Percentiles rank a stretch among this genome's conserved stretches.
Evolutionary conservation across 1,140 invertebrate species (phyloP).

Genomic region (Drosophila athabasca): DNA sequence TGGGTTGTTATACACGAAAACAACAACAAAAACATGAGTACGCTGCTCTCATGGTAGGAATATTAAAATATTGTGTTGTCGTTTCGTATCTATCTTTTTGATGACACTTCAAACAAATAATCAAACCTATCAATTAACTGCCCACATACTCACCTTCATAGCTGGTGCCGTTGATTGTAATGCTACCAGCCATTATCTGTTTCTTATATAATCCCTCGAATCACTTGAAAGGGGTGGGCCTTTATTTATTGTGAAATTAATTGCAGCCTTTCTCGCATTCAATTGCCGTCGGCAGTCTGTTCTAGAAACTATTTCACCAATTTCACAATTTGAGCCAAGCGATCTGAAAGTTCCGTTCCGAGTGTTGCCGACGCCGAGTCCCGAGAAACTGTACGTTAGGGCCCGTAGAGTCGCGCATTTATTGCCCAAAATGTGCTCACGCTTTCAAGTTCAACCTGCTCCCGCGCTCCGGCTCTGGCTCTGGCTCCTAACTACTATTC

Average conservation of each 20-base stretch:
- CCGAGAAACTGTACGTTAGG: constrained; percentile 19
- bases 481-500: constrained; percentile 12
- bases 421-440: constrained; percentile 1
- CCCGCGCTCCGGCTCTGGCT: constrained; percentile 10
- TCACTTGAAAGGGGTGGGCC: constrained; percentile 20
- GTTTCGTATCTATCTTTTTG: background rate
- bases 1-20: too few relatives aligned
- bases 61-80: background rate
- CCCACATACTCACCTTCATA: constrained; percentile 55
- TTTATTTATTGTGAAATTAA: constrained; percentile 41
- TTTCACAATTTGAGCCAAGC: constrained; percentile 21
- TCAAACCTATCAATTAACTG: constrained; percentile 29
- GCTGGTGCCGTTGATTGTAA: constrained; percentile 64
- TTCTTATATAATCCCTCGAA: constrained; percentile 51
- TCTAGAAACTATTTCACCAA: constrained; percentile 26
- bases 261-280: constrained; percentile 9
- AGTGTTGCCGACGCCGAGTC: constrained; percentile 17
- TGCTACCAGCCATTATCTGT: constrained; percentile 47
- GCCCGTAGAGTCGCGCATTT: constrained; percentile 15
- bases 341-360: constrained; percentile 10
- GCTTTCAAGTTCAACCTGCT: constrained; percentile 29
- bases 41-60: background rate
- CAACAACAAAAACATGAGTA: too few relatives aligned
- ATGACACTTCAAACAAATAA: constrained; percentile 5
- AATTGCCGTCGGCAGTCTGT: background rate